phyloP scores from a whole-genome alignment of 1,140 invertebrate species.

The Neodiprion pinetum region DNA sequence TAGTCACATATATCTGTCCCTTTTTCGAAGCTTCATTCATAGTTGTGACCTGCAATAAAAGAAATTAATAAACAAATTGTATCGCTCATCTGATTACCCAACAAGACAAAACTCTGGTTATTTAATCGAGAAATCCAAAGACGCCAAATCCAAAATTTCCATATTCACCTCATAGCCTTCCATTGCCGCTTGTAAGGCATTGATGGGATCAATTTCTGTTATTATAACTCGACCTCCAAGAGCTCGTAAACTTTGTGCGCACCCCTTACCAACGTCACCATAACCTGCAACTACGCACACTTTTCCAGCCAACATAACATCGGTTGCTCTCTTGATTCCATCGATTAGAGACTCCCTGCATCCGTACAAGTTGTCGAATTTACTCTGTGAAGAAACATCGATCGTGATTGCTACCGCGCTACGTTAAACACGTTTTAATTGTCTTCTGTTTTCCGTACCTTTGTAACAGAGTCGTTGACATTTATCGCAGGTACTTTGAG shows the following conservation, averaged over 20 bases:
- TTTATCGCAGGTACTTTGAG: conserved; percentile 96
- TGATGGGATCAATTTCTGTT: conserved; percentile 99
- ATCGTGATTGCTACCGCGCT: neutral
- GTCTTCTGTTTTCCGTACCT: conserved; percentile 64
- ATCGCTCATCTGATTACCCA: neutral
- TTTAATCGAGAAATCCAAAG: conserved; percentile 7
- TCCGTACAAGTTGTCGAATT: conserved; percentile 99
- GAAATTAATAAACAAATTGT: neutral
- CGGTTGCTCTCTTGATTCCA: conserved; percentile 98
- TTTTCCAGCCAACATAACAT: conserved; percentile 99
- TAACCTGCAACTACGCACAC: conserved; percentile 97
- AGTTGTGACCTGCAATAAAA: conserved; percentile 84
- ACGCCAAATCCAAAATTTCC: conserved; percentile 11
- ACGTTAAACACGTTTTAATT: conserved; percentile 12
- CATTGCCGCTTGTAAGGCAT: conserved; percentile 97
- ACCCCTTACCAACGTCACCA: conserved; percentile 99
- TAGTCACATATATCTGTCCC: conserved; percentile 97
- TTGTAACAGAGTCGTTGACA: conserved; percentile 98
- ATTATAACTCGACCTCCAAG: conserved; percentile 96
- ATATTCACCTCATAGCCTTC: conserved; percentile 86
- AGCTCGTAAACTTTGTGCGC: conserved; percentile 92
- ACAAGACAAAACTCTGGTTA: conserved; percentile 1
- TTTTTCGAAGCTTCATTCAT: conserved; percentile 94
- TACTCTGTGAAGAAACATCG: conserved; percentile 74
- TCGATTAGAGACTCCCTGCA: conserved; percentile 98